Percentiles rank a stretch among this genome's conserved stretches.
These are phyloP conservation scores for Alligator sinensis DNA, from an alignment of 2,113 vertebrate species.

Conservation along the genomic window DNA sequence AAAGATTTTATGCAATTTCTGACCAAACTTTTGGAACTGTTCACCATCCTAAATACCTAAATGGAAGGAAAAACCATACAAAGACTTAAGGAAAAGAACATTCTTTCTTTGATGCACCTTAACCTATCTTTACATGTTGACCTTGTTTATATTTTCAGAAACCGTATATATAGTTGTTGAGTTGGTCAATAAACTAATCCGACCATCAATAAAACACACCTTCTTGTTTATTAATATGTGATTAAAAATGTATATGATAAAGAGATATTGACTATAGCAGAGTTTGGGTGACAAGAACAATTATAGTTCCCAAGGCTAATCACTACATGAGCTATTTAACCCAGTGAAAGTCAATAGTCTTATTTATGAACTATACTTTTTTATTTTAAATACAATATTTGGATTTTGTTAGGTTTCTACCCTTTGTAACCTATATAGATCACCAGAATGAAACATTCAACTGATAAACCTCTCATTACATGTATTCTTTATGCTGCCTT, in stretches of 20 bases:
- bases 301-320: slow-evolving; percentile 77
- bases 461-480: slow-evolving; percentile 41
- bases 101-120: slow-evolving; percentile 49
- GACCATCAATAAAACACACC: slow-evolving; percentile 84
- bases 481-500: slow-evolving; percentile 6
- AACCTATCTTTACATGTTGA: slow-evolving; percentile 78
- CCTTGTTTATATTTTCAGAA: slow-evolving; percentile 84
- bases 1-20: neutral
- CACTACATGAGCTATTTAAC: slow-evolving; percentile 67
- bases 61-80: neutral
- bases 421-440: slow-evolving; percentile 12
- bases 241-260: slow-evolving; percentile 91
- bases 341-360: slow-evolving; percentile 76
- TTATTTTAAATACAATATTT: slow-evolving; percentile 62
- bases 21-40: neutral
- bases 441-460: slow-evolving; percentile 5
- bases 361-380: slow-evolving; percentile 75
- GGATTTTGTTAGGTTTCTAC: slow-evolving; percentile 61
- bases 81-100: neutral
- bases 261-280: slow-evolving; percentile 82
- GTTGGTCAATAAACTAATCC: slow-evolving; percentile 87
- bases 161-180: slow-evolving; percentile 67
- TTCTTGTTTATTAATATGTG: slow-evolving; percentile 88
- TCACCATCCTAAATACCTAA: neutral
- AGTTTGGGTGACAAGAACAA: slow-evolving; percentile 84